These are phyloP conservation scores for Muscidifurax raptorellus DNA, from an alignment of 1,140 invertebrate genomes.

Conservation along the genomic window DNA sequence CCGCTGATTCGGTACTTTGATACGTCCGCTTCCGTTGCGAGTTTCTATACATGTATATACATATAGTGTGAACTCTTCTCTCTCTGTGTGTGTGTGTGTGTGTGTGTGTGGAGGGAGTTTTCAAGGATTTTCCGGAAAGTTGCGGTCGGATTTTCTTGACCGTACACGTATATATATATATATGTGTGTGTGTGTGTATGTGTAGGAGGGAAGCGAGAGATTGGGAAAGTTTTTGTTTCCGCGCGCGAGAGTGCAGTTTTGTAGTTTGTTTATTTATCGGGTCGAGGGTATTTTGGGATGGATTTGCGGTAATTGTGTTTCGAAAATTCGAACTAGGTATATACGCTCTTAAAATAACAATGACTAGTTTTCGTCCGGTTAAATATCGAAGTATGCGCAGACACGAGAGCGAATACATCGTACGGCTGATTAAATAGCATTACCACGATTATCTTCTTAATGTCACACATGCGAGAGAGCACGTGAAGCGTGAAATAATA, in stretches of 20 bases:
- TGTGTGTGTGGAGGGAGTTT: background rate
- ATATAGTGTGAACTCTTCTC: background rate
- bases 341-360: too few relatives aligned
- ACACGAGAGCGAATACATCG: too few relatives aligned
- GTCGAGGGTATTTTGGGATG: background rate
- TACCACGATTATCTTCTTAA: background rate
- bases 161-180: too few relatives aligned
- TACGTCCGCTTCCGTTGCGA: background rate
- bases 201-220: background rate
- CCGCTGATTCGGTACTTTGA: slow-evolving; percentile 11
- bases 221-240: background rate
- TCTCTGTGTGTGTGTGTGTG: background rate
- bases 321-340: too few relatives aligned
- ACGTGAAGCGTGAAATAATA: background rate
- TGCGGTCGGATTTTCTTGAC: background rate
- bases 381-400: too few relatives aligned
- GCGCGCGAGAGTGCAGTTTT: background rate
- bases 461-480: background rate
- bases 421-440: background rate
- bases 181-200: background rate
- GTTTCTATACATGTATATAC: background rate
- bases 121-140: slow-evolving; percentile 9
- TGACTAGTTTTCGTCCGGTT: too few relatives aligned
- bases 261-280: background rate
- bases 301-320: background rate